These are phyloP conservation scores for Pristionchus exspectatus DNA, from an alignment of 2,888 invertebrate genomes.

Conservation along the genomic window DNA sequence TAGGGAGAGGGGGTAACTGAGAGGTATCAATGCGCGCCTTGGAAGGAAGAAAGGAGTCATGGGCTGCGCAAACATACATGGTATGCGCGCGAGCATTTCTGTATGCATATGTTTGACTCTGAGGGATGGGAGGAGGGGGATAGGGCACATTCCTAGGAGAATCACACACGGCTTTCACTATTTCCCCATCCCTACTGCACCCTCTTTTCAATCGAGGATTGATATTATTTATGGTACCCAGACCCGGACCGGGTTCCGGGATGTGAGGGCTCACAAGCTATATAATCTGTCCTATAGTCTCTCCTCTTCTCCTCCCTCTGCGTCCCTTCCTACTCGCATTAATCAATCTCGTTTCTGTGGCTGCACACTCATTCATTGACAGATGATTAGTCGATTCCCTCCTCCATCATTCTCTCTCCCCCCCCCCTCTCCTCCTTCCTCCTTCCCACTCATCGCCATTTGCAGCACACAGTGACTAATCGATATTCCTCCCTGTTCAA, in stretches of 20 bases:
- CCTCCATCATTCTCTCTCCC: neutral
- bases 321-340: neutral
- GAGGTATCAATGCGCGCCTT: conserved; percentile 32
- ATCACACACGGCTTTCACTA: conserved; percentile 9
- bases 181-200: conserved; percentile 32
- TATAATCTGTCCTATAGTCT: neutral
- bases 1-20: neutral
- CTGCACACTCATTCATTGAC: conserved; percentile 3
- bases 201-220: neutral
- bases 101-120: conserved; percentile 43
- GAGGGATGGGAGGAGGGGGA: neutral
- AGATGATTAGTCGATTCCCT: conserved; percentile 19
- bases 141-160: conserved; percentile 14
- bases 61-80: conserved; percentile 5
- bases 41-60: neutral
- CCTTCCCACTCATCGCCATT: neutral
- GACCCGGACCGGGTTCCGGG: conserved; percentile 1
- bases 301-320: neutral
- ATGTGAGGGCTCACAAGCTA: neutral
- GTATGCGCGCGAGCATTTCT: conserved; percentile 18
- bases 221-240: conserved; percentile 17
- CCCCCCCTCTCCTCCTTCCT: neutral
- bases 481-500: conserved; percentile 1
- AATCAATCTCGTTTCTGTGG: conserved; percentile 41
- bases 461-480: neutral